Percentiles rank a stretch among this genome's conserved stretches.
phyloP scores from a whole-genome alignment of 2,888 invertebrate species.

The Cephus sareptanus region DNA sequence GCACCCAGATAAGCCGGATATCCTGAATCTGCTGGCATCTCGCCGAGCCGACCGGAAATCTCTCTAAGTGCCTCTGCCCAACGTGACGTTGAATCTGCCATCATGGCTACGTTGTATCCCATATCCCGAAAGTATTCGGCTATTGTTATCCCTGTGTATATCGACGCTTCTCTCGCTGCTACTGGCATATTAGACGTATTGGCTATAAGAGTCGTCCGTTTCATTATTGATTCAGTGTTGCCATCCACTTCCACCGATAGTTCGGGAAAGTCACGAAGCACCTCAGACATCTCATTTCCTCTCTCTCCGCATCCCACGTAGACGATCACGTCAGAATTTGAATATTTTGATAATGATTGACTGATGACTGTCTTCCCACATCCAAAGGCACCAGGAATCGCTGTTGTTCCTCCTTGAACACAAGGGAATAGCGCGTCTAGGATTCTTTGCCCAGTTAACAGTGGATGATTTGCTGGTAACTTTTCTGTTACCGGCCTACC shows the following conservation, averaged over 20 bases:
- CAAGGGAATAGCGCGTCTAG: slow-evolving; percentile 98
- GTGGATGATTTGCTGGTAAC: slow-evolving; percentile 93
- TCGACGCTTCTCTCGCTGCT: slow-evolving; percentile 98
- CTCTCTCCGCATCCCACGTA: slow-evolving; percentile 82
- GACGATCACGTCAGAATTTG: slow-evolving; percentile 79
- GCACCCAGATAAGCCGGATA: slow-evolving; percentile 98
- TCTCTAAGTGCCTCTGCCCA: slow-evolving; percentile 84
- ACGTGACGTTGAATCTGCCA: slow-evolving; percentile 83
- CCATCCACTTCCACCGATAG: slow-evolving; percentile 76
- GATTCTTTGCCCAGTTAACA: slow-evolving; percentile 96
- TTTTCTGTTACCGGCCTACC: slow-evolving; percentile 95
- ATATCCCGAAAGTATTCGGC: slow-evolving; percentile 98
- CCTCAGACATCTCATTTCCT: slow-evolving; percentile 81
- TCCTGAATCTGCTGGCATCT: slow-evolving; percentile 98
- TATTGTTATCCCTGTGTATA: slow-evolving; percentile 97
- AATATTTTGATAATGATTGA: slow-evolving; percentile 78
- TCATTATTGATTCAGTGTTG: slow-evolving; percentile 76
- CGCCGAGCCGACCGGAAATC: slow-evolving; percentile 97
- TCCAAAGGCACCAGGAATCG: slow-evolving; percentile 84
- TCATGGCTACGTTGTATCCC: slow-evolving; percentile 97
- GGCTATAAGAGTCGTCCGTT: slow-evolving; percentile 77
- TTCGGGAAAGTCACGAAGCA: slow-evolving; percentile 77
- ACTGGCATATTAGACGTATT: slow-evolving; percentile 93
- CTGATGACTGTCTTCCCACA: slow-evolving; percentile 82
- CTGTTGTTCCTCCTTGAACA: slow-evolving; percentile 87